phyloP scores from a whole-genome alignment of 2,113 vertebrate genomes.

The Boleophthalmus pectinirostris region DNA sequence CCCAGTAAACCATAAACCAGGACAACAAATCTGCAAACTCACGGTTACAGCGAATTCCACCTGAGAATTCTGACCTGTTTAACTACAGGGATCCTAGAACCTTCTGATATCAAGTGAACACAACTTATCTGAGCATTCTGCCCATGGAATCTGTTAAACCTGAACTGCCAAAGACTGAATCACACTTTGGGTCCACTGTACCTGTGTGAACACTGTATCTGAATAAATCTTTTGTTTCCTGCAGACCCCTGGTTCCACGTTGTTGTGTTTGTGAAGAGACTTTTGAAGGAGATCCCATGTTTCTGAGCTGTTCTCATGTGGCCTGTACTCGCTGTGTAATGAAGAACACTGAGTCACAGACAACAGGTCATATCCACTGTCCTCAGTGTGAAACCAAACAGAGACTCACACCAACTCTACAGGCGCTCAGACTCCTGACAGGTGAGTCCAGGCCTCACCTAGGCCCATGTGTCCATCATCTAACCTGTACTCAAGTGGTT shows the following conservation, averaged over 20 bases:
- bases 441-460: background rate
- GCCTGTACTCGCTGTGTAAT: slow-evolving; percentile 11
- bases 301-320: slow-evolving; percentile 21
- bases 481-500: background rate
- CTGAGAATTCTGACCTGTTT: too few relatives aligned
- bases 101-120: too few relatives aligned
- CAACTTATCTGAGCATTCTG: too few relatives aligned
- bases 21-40: too few relatives aligned
- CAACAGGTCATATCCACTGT: background rate
- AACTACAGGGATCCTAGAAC: too few relatives aligned
- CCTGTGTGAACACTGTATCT: background rate
- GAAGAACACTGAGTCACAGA: background rate
- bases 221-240: background rate
- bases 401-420: background rate
- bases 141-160: too few relatives aligned
- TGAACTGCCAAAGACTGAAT: background rate
- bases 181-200: background rate
- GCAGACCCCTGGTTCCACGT: background rate
- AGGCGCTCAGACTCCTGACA: background rate
- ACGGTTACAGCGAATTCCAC: too few relatives aligned
- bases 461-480: background rate
- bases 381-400: slow-evolving; percentile 4
- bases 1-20: too few relatives aligned
- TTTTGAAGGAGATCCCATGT: background rate
- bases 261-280: slow-evolving; percentile 10